Base-by-base conservation (phyloP, 2,113 vertebrate genomes). In the Solenodon paradoxus region DNA sequence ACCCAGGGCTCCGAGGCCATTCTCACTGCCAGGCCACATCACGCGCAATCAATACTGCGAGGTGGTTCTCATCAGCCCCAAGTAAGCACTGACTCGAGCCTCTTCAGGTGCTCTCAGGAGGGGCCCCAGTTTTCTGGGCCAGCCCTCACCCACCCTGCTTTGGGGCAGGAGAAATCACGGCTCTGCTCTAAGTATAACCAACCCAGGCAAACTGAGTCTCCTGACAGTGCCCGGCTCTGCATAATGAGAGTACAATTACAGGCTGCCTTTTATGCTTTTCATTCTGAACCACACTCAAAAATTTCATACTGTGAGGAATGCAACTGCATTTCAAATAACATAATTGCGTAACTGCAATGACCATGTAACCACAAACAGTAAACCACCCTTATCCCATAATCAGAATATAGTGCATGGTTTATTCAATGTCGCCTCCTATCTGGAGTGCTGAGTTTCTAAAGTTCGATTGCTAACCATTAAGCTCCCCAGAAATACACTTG, bases 351-450 rank as follows among this genome's bases (percentile, higher is more conserved):
- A 45, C 20, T 16, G 45, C 7, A 13, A 3, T 1, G n/a, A 38
- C 42, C 15, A 9, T 10, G 45, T 20, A 1, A 47, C 55, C n/a
- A 5, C 1, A 6, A 10, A 24, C 28, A 35, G 51, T 9, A 9
- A 55, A 66, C n/a, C 49, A 51, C 17, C n/a, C 38, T n/a, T 9
- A 9, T 24, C 61, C 7, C 0, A 0, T 9, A 69, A 38, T n/a
- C 3, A 13, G 71, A 16, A 72, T 1, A 20, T 4, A 5, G 8
- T 12, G 22, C 11, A 3, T 2, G 0, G 17, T 69, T 20, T 38
- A 10, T 24, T 51, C 35, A 78, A 9, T 22, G 16, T 57, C 85
- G 64, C 35, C 63, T 35, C 45, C 51, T 35, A 9, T 5, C 11
- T 57, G 40, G 38, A 71, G 42, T 6, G 22, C 47, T 9, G 7